Evolutionary conservation across 2,797 vertebrate species (phyloP), one percentile per base, ranked within the genome.

Genomic region (Podarcis siculus): DNA sequence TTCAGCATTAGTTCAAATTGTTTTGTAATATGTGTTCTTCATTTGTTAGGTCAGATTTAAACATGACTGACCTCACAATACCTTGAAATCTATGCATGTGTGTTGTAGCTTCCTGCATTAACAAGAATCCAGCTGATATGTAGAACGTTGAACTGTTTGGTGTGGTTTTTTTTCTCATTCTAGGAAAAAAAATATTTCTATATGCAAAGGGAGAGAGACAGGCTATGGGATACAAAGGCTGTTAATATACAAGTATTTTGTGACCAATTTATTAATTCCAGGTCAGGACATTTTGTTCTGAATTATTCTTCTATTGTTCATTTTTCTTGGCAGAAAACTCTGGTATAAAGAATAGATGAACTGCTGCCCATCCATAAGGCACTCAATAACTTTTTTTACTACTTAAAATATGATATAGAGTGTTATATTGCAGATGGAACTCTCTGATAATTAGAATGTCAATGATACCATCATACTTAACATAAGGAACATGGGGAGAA

Each of bases 71-170:
- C 85, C 61, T 64, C 61, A 58, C 90, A 89, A 91, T 90, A 90
- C 73, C 93, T 89, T 87, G 77, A 93, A 79, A 37, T 73, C 32
- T 15, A 37, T 27, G 6, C 75, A 92, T 87, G 90, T 91, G 91
- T 90, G 76, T 90, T 92, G 91, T 85, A 83, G 86, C 86, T 90
- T 77, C 67, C 86, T 86, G 85, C 93, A 94, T 91, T 80, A 94
- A 15, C 78, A 91, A 93, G 88, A 93, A 90, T 91, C 86, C 90
- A 92, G 42, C 42, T 0, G 69, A 92, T 85, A 82, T 64, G 66
- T 90, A 91, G 92, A 93, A 89, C 19, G 77, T 93, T 94, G 89
- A 71, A 87, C 61, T 86, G 27, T 79, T 55, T 15, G 13, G 49
- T 55, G 13, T 55, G 13, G 3, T 42, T 58, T 69, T 86, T 58